Conservation (phyloP, 1,140 invertebrate genomes). For the Rhagoletis zephyria region DNA sequence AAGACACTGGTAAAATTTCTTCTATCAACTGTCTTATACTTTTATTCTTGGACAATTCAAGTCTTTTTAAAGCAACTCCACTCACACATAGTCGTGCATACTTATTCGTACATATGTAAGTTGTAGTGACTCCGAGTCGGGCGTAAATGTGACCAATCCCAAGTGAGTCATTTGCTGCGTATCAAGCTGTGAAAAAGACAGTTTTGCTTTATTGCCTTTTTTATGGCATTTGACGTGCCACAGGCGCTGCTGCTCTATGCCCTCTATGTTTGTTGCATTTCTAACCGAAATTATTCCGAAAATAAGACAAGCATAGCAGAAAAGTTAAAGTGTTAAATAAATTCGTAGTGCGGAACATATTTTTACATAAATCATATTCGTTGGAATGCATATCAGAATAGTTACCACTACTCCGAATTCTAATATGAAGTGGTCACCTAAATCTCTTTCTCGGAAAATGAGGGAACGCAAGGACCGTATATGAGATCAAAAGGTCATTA, state of each 20-base stretch:
- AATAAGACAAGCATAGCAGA: too few species aligned
- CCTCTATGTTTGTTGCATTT: not conserved
- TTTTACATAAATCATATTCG: too few species aligned
- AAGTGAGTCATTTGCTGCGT: conserved; percentile 30
- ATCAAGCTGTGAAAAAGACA: conserved; percentile 34
- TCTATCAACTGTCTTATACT: not conserved
- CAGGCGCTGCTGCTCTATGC: not conserved
- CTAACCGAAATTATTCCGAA: not conserved
- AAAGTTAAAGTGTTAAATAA: too few species aligned
- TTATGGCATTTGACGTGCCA: conserved; percentile 34
- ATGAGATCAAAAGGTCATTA: too few species aligned
- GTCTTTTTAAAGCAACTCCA: not conserved
- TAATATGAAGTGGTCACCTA: too few species aligned
- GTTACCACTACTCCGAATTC: too few species aligned
- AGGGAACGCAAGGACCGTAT: too few species aligned
- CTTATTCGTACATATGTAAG: too few species aligned
- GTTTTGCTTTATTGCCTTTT: conserved; percentile 35
- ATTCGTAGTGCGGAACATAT: too few species aligned
- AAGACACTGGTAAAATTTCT: not conserved
- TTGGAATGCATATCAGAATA: too few species aligned
- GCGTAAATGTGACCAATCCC: conserved; percentile 26
- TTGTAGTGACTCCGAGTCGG: not conserved
- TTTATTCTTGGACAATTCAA: conserved; percentile 3
- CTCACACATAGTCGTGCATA: not conserved
- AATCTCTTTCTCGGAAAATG: too few species aligned